Conservation (phyloP, 2,797 vertebrate species). For the Crax fasciolata region DNA sequence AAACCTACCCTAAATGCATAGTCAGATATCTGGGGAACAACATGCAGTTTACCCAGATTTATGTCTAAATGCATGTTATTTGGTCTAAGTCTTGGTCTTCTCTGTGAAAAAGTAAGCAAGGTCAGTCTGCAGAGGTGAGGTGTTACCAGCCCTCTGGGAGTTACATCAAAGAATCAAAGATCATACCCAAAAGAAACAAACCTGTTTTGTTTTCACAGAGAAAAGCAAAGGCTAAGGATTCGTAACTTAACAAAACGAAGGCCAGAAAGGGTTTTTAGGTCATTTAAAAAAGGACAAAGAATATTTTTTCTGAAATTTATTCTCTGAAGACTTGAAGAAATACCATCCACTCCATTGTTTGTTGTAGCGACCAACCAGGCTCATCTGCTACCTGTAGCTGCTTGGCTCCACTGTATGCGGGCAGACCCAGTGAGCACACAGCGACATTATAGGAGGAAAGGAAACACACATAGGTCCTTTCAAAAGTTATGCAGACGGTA, state of each 20-base stretch:
- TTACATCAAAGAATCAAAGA: slow-evolving; percentile 5
- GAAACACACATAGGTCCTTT: not conserved
- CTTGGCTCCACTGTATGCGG: not conserved
- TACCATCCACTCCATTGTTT: not conserved
- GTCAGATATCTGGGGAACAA: not conserved
- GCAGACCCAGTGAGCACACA: not conserved
- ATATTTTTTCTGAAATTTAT: not conserved
- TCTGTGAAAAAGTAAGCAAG: not conserved
- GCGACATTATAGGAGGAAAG: not conserved
- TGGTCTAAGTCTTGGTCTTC: not conserved
- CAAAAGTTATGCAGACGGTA: not conserved
- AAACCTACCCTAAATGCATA: not conserved
- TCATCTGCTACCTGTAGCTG: not conserved
- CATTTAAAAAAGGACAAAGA: not conserved
- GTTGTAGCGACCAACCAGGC: not conserved
- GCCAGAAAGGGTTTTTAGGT: not conserved
- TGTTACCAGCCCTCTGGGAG: not conserved
- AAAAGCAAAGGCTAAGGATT: not conserved
- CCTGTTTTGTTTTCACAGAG: not conserved
- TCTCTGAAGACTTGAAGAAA: not conserved
- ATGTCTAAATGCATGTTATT: not conserved
- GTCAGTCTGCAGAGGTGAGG: not conserved
- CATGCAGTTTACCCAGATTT: not conserved
- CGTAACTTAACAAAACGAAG: not conserved
- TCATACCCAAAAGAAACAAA: not conserved